Evolutionary conservation across 2,113 vertebrate genomes (phyloP).

Genomic region (Sporophila hypoxantha): DNA sequence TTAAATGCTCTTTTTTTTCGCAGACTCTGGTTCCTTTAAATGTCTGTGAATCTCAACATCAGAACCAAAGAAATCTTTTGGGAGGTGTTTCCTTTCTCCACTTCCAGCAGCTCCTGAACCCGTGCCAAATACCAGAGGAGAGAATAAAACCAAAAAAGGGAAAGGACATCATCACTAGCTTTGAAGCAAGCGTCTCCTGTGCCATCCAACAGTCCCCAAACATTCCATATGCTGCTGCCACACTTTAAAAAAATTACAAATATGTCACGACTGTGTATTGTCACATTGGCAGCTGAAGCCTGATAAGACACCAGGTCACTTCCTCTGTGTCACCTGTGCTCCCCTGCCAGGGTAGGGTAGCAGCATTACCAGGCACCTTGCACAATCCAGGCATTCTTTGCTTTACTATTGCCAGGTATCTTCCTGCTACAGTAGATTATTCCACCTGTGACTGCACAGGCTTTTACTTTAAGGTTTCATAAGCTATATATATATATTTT

Average conservation of each 20-base stretch:
- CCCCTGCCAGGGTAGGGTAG: background rate
- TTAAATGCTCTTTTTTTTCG: background rate
- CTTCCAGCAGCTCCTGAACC: background rate
- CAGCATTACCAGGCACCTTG: background rate
- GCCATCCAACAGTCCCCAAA: background rate
- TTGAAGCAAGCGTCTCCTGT: background rate
- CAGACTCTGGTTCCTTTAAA: background rate
- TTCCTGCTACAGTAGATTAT: background rate
- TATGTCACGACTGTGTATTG: background rate
- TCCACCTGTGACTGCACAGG: background rate
- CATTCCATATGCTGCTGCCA: background rate
- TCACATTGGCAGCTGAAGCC: background rate
- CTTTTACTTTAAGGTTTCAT: background rate
- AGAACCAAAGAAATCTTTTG: background rate
- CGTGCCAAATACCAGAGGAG: background rate
- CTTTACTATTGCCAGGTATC: background rate
- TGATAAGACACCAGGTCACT: background rate
- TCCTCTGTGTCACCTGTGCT: background rate
- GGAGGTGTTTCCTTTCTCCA: constrained; percentile 14
- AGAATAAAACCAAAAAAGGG: constrained; percentile 5
- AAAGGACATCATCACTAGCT: background rate
- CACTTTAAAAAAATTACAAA: background rate
- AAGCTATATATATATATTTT: background rate
- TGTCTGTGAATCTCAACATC: background rate
- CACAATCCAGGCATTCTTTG: background rate